These are phyloP conservation scores for Dioctria linearis DNA, from an alignment of 2,888 invertebrate species.

Conservation along the genomic window DNA sequence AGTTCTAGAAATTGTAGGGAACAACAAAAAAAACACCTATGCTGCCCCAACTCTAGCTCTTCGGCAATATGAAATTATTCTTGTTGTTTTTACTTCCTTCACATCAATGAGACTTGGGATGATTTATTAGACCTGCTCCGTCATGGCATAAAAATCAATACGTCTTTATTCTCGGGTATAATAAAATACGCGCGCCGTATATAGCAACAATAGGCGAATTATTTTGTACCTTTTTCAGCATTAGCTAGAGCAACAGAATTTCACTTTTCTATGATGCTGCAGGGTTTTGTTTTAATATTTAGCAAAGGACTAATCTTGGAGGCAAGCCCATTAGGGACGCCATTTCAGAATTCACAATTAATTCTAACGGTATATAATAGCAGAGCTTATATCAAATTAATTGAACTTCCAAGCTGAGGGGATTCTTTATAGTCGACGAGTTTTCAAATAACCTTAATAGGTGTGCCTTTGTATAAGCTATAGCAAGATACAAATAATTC, in stretches of 20 bases:
- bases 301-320: not conserved
- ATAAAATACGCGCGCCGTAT: not conserved
- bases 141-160: slow-evolving; percentile 42
- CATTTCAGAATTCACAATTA: not conserved
- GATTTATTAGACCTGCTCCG: slow-evolving; percentile 24
- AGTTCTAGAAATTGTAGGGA: too few relatives aligned
- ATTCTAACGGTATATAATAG: not conserved
- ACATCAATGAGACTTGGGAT: slow-evolving; percentile 16
- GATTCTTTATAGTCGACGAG: slow-evolving; percentile 25
- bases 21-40: not conserved
- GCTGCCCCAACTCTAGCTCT: not conserved
- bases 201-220: slow-evolving; percentile 29
- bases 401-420: slow-evolving; percentile 1
- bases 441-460: slow-evolving; percentile 32
- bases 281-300: slow-evolving; percentile 1
- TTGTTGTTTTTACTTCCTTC: slow-evolving; percentile 3
- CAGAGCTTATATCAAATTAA: not conserved
- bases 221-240: slow-evolving; percentile 9
- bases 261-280: not conserved
- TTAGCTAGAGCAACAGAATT: not conserved
- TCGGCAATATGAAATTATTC: slow-evolving; percentile 34
- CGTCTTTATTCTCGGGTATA: slow-evolving; percentile 3
- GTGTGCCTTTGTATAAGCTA: not conserved
- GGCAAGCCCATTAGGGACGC: not conserved
- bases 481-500: not conserved